Percentiles rank a stretch among this genome's conserved stretches.
These are phyloP conservation scores for Erethizon dorsatum DNA, from an alignment of 2,797 vertebrate species.

Conservation along the genomic window DNA sequence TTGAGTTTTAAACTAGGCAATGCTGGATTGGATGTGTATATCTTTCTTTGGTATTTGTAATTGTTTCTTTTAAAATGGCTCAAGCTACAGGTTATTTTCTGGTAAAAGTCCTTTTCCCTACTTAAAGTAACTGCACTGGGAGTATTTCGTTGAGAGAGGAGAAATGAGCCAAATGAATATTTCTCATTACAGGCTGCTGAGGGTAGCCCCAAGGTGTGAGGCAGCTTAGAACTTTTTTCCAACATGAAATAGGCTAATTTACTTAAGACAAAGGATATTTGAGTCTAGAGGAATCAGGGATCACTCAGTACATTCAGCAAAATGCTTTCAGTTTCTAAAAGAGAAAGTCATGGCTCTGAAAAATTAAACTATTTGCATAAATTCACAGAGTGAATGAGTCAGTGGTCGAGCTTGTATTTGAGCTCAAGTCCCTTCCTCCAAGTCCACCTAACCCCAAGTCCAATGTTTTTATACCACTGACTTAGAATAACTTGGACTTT, in stretches of 20 bases:
- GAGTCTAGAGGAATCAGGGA: constrained; percentile 14
- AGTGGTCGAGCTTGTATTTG: neutral
- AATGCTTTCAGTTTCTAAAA: constrained; percentile 38
- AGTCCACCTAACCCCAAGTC: neutral
- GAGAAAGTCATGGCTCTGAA: neutral
- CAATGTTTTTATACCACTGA: neutral
- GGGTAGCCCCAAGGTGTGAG: neutral
- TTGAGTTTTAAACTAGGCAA: neutral
- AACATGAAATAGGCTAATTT: neutral
- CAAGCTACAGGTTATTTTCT: constrained; percentile 47
- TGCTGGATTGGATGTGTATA: neutral
- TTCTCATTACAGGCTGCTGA: neutral
- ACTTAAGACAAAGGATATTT: neutral
- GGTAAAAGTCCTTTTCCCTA: neutral
- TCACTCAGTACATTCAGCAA: neutral
- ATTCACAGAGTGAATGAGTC: neutral
- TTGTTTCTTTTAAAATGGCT: constrained; percentile 14
- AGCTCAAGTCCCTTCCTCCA: neutral
- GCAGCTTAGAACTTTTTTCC: neutral
- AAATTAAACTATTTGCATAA: neutral
- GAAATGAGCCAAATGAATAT: neutral
- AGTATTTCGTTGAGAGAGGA: constrained; percentile 21
- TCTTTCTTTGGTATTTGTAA: neutral
- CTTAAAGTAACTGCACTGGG: neutral
- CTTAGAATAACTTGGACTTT: neutral